Percentiles rank a stretch among this genome's conserved stretches.
Conservation (phyloP, 2,113 vertebrate genomes). For the Aplodontia rufa region DNA sequence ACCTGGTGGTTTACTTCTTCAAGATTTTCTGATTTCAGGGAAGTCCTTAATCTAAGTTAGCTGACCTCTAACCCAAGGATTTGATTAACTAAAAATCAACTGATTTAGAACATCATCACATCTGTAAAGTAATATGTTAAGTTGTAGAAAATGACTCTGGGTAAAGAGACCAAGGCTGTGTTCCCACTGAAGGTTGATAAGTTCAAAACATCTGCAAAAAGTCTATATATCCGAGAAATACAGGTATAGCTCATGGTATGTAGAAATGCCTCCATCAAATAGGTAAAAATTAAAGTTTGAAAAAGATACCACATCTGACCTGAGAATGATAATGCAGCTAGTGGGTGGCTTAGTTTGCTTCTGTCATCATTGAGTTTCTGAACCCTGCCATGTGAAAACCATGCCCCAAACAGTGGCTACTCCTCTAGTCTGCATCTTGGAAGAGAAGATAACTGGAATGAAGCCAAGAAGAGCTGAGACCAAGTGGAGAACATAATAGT, state of each 20-base stretch:
- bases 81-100: background rate
- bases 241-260: background rate
- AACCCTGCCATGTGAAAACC: background rate
- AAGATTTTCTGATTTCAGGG: background rate
- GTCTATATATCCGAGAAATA: background rate
- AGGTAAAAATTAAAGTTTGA: background rate
- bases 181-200: background rate
- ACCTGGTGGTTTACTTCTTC: background rate
- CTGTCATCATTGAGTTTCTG: background rate
- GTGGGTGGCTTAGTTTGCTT: background rate
- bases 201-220: background rate
- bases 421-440: background rate
- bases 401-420: background rate
- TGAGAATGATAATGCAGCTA: background rate
- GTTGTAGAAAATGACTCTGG: background rate
- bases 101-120: background rate
- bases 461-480: background rate
- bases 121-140: background rate
- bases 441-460: background rate
- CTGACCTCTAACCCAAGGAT: fast-evolving
- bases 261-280: background rate
- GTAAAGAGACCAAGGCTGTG: background rate
- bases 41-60: background rate
- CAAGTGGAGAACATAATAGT: background rate
- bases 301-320: background rate